Evolutionary conservation across 1,140 invertebrate genomes (phyloP).

Genomic region (Drosophila tsacasi): DNA sequence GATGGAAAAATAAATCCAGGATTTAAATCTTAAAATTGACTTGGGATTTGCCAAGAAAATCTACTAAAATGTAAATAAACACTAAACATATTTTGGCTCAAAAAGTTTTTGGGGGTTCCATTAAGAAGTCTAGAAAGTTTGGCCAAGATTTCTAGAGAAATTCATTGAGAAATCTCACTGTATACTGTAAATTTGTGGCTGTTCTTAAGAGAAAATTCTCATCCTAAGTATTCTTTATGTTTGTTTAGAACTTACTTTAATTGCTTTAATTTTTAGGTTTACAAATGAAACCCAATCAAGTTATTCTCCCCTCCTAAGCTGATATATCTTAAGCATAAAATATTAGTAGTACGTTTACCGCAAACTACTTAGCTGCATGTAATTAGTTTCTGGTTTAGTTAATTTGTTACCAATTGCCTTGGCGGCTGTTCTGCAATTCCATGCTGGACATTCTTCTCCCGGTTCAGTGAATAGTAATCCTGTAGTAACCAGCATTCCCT

Average conservation of each 20-base stretch:
- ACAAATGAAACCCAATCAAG: neutral
- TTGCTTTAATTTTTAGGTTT: neutral
- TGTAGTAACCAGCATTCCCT: conserved; percentile 14
- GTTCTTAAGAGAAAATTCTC: neutral
- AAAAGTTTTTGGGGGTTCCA: neutral
- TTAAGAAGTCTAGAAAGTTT: conserved; percentile 5
- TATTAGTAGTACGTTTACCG: neutral
- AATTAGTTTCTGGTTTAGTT: neutral
- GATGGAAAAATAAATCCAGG: conserved; percentile 4
- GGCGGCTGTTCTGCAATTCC: conserved; percentile 2
- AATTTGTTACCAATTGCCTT: neutral
- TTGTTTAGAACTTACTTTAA: neutral
- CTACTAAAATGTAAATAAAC: neutral
- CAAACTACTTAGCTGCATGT: neutral
- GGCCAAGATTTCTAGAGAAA: neutral
- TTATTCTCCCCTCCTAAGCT: neutral
- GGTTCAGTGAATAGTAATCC: conserved; percentile 32
- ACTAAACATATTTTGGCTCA: neutral
- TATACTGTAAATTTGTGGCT: neutral
- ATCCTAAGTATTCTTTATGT: neutral
- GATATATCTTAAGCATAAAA: neutral
- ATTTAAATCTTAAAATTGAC: conserved; percentile 16
- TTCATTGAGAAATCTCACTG: neutral
- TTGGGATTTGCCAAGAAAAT: conserved; percentile 1
- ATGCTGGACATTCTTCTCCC: conserved; percentile 22